Percentiles rank a stretch among this genome's conserved stretches.
These are phyloP conservation scores for Acrobasis repandana DNA, from an alignment of 2,888 invertebrate species.

Conservation along the genomic window DNA sequence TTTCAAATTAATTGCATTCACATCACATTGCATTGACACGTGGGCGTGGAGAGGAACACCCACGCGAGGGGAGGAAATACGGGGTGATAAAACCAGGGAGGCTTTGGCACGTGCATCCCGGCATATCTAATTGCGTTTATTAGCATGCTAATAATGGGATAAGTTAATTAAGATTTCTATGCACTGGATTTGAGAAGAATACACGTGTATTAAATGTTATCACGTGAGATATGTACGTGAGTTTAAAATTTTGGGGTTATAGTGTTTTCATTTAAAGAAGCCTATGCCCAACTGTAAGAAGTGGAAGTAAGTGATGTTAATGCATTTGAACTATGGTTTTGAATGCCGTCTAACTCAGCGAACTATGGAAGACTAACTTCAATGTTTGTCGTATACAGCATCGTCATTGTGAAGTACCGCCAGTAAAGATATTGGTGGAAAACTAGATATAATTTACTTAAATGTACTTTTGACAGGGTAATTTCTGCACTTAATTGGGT, in stretches of 20 bases:
- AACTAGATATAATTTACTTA: too few relatives aligned
- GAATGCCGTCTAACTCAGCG: too few relatives aligned
- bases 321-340: too few relatives aligned
- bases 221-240: not conserved
- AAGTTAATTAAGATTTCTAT: not conserved
- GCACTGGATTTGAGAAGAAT: not conserved
- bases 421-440: too few relatives aligned
- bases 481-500: too few relatives aligned
- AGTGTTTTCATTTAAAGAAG: not conserved
- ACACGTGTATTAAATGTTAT: not conserved
- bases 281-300: too few relatives aligned
- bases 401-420: too few relatives aligned
- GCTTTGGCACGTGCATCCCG: constrained; percentile 6
- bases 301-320: too few relatives aligned
- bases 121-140: not conserved
- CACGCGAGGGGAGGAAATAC: not conserved
- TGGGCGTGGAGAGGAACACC: not conserved
- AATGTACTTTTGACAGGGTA: too few relatives aligned
- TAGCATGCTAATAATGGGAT: constrained; percentile 1
- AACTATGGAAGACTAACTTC: too few relatives aligned
- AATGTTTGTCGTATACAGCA: too few relatives aligned
- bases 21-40: constrained; percentile 8
- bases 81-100: not conserved
- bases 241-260: not conserved
- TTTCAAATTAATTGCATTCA: constrained; percentile 6